Conservation (phyloP, 2,888 invertebrate genomes). For the Athalia rosae region DNA sequence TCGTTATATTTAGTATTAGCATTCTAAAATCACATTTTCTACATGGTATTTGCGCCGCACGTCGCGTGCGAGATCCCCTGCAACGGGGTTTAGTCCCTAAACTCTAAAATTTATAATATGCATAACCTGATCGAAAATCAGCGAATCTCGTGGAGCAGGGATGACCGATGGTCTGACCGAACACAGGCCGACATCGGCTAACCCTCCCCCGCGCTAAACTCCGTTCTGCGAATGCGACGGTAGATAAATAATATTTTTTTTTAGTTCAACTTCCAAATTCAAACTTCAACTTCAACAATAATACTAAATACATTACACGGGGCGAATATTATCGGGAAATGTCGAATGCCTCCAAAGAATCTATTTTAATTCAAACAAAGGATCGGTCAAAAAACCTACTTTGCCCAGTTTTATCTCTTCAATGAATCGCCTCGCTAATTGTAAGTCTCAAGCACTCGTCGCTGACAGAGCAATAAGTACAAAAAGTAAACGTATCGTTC, state of each 20-base stretch:
- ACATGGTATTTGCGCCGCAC: constrained; percentile 39
- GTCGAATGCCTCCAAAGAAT: constrained; percentile 24
- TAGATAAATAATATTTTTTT: constrained; percentile 27
- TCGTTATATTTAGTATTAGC: constrained; percentile 42
- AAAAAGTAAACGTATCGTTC: constrained; percentile 52
- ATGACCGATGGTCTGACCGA: constrained; percentile 18
- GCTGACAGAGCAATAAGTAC: constrained; percentile 59
- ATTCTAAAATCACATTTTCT: constrained; percentile 46
- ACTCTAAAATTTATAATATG: constrained; percentile 19
- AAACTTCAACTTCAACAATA: background rate
- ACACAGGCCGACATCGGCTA: constrained; percentile 28
- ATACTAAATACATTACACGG: background rate
- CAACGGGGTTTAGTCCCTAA: constrained; percentile 33
- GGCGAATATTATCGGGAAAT: constrained; percentile 4
- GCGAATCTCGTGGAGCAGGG: constrained; percentile 13
- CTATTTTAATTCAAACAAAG: constrained; percentile 27
- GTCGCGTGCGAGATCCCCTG: constrained; percentile 34
- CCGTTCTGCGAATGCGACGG: constrained; percentile 6
- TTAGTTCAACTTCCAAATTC: background rate
- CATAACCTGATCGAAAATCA: constrained; percentile 35
- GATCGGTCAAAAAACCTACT: constrained; percentile 33
- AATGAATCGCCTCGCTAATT: constrained; percentile 14
- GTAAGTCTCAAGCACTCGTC: constrained; percentile 44
- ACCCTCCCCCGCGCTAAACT: constrained; percentile 3
- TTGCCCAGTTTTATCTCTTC: constrained; percentile 5